Base-by-base conservation (phyloP, 2,888 invertebrate species). In the Tolmerus cingulatus region DNA sequence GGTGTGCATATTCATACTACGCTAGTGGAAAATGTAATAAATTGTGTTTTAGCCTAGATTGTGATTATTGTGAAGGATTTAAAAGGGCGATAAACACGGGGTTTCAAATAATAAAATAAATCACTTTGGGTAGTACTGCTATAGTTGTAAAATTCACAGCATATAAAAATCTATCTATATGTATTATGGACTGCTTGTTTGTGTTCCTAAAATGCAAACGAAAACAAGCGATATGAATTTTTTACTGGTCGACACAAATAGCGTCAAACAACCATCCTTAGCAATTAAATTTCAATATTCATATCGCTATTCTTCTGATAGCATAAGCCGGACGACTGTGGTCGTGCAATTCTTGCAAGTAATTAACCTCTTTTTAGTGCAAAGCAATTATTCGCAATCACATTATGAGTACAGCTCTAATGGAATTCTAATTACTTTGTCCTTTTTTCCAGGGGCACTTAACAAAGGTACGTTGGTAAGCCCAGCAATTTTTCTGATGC, bases 351-450 rank as follows among this genome's bases (percentile, higher is more conserved):
- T 66, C 37, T 40, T 66, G 46, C n/a, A 40, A 8, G 66, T 84
- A 66, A 66, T 66, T 34, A 84, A 57, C 34, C 66, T 5, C 40
- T 66, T 66, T 66, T 57, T 40, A 84, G 55, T 34, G 66, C 66
- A 84, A 37, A 37, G 66, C 57, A 66, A 84, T 84, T 66, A 66
- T 19, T 30, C 5, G 79, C 23, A 51, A 79, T 30, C 51, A 7
- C 55, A 51, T 46, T 46, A 27, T 79, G 79, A 46, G 30, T 51
- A 30, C 66, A 51, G 37, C 16, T 66, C 27, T 84, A 40, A 84
- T 84, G 82, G 40, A 37, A 40, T 84, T 84, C 66, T 84, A 84
- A 84, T 84, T 84, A 40, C 40, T 84, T 34, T 30, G 82, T 19
- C 66, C 66, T 40, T 84, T n/a, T 66, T 66, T 23, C 82, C 30